Evolutionary conservation across 2,888 invertebrate species (phyloP).

Genomic region (Agrilus cyanescens): DNA sequence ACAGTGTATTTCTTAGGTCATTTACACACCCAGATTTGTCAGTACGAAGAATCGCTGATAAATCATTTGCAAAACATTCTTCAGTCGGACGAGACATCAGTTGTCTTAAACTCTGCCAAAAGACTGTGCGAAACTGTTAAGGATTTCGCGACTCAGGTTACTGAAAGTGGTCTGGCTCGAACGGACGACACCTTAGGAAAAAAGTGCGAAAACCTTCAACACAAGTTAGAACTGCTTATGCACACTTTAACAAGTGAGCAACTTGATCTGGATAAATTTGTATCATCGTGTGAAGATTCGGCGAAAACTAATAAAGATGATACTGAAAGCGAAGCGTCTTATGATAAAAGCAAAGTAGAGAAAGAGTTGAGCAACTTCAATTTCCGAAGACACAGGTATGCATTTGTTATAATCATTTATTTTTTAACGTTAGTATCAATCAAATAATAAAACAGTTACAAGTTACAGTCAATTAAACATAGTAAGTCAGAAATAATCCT

Average conservation of each 20-base stretch:
- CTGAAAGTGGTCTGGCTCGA: conserved; percentile 43
- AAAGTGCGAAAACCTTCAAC: conserved; percentile 62
- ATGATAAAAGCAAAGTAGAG: conserved; percentile 29
- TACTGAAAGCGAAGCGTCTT: conserved; percentile 33
- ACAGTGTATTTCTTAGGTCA: conserved; percentile 16
- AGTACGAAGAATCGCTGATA: conserved; percentile 67
- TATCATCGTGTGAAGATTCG: conserved; percentile 19
- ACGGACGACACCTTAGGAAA: conserved; percentile 49
- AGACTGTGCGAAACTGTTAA: conserved; percentile 67
- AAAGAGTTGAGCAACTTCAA: conserved; percentile 36
- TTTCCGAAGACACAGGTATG: conserved; percentile 30
- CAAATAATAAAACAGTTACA: no score
- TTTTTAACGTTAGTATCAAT: neutral
- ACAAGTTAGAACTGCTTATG: conserved; percentile 63
- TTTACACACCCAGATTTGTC: conserved; percentile 46
- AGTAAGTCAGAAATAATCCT: no score
- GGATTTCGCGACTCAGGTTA: conserved; percentile 54
- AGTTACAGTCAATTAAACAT: no score
- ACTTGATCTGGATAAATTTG: conserved; percentile 25
- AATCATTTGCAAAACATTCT: conserved; percentile 77
- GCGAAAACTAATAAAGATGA: conserved; percentile 27
- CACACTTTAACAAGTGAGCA: conserved; percentile 62
- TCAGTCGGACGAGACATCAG: conserved; percentile 64
- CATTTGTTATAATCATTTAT: no score
- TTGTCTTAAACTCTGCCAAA: conserved; percentile 55